These are phyloP conservation scores for Oncorhynchus clarkii DNA, from an alignment of 2,113 vertebrate species.

Conservation along the genomic window DNA sequence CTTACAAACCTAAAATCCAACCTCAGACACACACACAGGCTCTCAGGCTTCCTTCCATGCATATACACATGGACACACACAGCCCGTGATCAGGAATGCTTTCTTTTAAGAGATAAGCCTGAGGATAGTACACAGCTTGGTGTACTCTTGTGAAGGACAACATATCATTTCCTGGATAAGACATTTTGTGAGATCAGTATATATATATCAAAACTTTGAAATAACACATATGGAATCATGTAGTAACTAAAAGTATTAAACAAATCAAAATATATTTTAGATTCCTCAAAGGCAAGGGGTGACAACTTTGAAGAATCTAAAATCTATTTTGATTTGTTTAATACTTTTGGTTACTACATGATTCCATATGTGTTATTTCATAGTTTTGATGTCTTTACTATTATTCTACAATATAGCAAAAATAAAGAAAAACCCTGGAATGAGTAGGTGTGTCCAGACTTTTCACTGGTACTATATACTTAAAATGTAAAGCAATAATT, in stretches of 20 bases:
- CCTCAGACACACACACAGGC: not conserved
- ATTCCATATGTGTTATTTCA: too few relatives aligned
- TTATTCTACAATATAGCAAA: too few relatives aligned
- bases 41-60: not conserved
- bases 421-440: too few relatives aligned
- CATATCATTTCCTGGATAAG: conserved; percentile 16
- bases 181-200: conserved; percentile 16
- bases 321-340: too few relatives aligned
- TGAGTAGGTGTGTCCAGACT: too few relatives aligned
- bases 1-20: not conserved
- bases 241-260: too few relatives aligned
- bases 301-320: too few relatives aligned
- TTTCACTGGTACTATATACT: not conserved
- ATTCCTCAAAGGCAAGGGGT: too few relatives aligned
- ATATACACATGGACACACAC: not conserved
- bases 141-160: conserved; percentile 19
- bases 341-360: too few relatives aligned
- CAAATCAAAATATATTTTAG: too few relatives aligned
- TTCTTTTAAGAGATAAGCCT: conserved; percentile 22
- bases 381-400: too few relatives aligned
- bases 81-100: conserved; percentile 23
- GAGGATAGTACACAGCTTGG: conserved; percentile 25
- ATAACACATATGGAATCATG: too few relatives aligned
- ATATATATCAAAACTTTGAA: not conserved
- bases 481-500: conserved; percentile 7